A percentile compares a stretch with the other conserved stretches of the same genome.
Conservation (phyloP, 2,797 vertebrate genomes). For the Syndactyla subalaris region DNA sequence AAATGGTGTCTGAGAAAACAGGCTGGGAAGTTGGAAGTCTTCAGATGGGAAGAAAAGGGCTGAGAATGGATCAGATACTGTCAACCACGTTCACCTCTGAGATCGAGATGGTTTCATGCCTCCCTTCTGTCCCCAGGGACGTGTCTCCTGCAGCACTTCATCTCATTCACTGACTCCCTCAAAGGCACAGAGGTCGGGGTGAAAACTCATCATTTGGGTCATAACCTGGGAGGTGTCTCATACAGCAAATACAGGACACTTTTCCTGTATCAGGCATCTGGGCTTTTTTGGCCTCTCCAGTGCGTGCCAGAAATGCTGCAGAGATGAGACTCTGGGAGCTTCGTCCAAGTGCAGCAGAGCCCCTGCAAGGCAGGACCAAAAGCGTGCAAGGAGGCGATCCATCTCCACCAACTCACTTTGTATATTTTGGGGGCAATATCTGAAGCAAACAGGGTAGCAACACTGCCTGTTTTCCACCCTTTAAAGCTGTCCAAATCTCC, state of each 20-base stretch:
- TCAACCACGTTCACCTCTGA: not conserved
- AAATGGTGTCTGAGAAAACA: slow-evolving; percentile 10
- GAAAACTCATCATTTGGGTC: not conserved
- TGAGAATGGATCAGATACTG: not conserved
- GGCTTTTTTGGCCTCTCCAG: not conserved
- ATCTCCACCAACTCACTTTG: not conserved
- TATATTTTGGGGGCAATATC: not conserved
- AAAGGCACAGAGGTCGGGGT: not conserved
- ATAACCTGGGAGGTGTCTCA: not conserved
- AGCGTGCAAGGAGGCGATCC: rapidly evolving
- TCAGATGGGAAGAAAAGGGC: not conserved
- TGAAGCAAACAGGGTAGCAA: not conserved
- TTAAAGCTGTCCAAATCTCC: not conserved
- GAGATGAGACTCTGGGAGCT: not conserved
- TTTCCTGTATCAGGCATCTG: not conserved
- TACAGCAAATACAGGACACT: not conserved
- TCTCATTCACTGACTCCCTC: not conserved
- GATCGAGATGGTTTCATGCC: not conserved
- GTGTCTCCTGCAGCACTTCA: not conserved
- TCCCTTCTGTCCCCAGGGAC: not conserved
- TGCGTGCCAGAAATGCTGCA: not conserved
- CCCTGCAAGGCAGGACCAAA: not conserved
- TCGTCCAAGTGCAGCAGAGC: not conserved
- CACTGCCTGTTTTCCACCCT: not conserved
- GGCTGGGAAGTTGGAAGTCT: not conserved